A percentile compares a stretch with the other conserved stretches of the same genome.
phyloP scores from a whole-genome alignment of 1,140 invertebrate genomes.

The Pygmarrhopalites habei region DNA sequence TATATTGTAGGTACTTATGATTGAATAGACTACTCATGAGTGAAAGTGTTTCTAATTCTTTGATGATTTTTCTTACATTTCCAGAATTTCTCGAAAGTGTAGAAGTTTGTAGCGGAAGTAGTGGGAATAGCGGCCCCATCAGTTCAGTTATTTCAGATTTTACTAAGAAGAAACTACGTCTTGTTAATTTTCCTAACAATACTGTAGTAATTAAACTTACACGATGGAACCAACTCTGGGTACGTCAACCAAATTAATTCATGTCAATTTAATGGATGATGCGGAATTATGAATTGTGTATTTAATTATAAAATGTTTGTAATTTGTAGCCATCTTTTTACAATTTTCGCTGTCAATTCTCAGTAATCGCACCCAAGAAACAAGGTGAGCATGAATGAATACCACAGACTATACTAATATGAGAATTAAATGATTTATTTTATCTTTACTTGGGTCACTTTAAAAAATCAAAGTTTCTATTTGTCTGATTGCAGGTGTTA shows the following conservation, averaged over 20 bases:
- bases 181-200: constrained; percentile 36
- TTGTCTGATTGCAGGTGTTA: too few species aligned
- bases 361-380: constrained; percentile 34
- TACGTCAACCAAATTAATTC: too few species aligned
- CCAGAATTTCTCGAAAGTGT: constrained; percentile 35
- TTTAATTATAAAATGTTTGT: neutral
- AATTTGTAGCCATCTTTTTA: constrained; percentile 7
- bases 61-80: constrained; percentile 18
- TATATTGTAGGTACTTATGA: too few species aligned
- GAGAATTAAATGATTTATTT: too few species aligned
- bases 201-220: constrained; percentile 34
- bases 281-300: too few species aligned
- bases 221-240: constrained; percentile 21
- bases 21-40: too few species aligned
- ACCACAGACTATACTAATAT: too few species aligned
- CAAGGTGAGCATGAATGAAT: too few species aligned
- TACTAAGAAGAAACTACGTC: constrained; percentile 32
- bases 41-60: neutral
- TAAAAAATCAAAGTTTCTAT: too few species aligned
- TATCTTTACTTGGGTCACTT: too few species aligned
- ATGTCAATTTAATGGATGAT: too few species aligned
- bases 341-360: constrained; percentile 32
- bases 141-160: constrained; percentile 7
- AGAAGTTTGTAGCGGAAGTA: constrained; percentile 28
- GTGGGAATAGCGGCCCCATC: constrained; percentile 1